Percentiles rank a stretch among this genome's conserved stretches.
These are phyloP conservation scores for Pangasius krempfi DNA, from an alignment of 2,797 vertebrate genomes.

Conservation along the genomic window DNA sequence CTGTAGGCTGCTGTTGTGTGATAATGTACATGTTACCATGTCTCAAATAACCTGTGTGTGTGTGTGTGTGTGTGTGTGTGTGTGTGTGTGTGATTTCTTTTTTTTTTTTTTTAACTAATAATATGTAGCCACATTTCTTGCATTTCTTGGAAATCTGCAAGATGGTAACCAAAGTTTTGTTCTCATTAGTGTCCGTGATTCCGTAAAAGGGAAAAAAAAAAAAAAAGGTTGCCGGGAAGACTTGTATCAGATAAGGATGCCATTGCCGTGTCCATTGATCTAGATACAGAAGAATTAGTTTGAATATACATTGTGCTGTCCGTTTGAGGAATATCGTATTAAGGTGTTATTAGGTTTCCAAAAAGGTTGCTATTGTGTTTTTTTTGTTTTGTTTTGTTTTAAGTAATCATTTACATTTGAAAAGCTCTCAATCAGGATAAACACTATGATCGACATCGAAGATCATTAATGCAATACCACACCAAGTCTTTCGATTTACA, in stretches of 20 bases:
- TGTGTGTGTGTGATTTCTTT: neutral
- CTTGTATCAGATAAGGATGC: neutral
- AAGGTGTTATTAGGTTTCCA: neutral
- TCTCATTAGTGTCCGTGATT: slow-evolving; percentile 21
- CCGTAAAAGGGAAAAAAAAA: neutral
- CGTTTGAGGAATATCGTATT: neutral
- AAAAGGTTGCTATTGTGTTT: neutral
- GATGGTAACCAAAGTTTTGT: slow-evolving; percentile 58
- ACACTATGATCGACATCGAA: neutral
- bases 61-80: neutral
- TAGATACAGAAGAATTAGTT: neutral
- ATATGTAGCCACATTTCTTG: slow-evolving; percentile 54
- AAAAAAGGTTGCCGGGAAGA: neutral
- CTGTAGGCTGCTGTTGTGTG: slow-evolving; percentile 33
- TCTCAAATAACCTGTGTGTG: slow-evolving; percentile 15
- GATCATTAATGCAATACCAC: slow-evolving; percentile 49
- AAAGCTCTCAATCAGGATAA: slow-evolving; percentile 16
- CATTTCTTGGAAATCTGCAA: slow-evolving; percentile 42
- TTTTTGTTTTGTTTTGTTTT: too few relatives aligned
- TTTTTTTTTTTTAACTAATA: neutral
- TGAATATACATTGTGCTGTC: too few relatives aligned
- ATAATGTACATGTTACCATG: slow-evolving; percentile 1
- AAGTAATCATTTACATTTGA: neutral
- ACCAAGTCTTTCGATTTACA: slow-evolving; percentile 7
- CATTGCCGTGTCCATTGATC: neutral